phyloP scores from a whole-genome alignment of 2,888 invertebrate species.

The Endotricha flammealis region DNA sequence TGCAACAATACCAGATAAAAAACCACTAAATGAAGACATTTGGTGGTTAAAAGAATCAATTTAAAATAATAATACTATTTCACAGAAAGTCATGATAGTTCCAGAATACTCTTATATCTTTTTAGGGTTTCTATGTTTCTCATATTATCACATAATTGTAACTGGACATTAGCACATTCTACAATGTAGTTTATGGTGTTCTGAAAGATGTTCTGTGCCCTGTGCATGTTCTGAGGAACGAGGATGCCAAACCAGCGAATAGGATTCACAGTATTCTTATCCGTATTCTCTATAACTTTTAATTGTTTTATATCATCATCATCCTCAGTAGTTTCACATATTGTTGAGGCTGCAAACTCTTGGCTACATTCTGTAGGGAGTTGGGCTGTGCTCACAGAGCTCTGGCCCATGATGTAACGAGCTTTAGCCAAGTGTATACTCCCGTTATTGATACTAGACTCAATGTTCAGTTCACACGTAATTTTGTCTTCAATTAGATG shows the following conservation, averaged over 20 bases:
- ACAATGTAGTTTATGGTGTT: slow-evolving; percentile 82
- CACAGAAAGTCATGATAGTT: slow-evolving; percentile 13
- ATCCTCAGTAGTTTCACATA: slow-evolving; percentile 55
- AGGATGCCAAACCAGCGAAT: slow-evolving; percentile 92
- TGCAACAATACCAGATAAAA: too few species aligned
- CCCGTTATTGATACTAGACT: slow-evolving; percentile 83
- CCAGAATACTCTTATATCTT: slow-evolving; percentile 34
- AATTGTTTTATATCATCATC: slow-evolving; percentile 62
- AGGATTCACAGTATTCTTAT: slow-evolving; percentile 77
- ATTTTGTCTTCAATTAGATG: slow-evolving; percentile 87
- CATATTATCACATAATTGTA: slow-evolving; percentile 68
- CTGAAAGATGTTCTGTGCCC: slow-evolving; percentile 85
- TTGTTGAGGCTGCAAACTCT: slow-evolving; percentile 56
- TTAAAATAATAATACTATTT: neutral
- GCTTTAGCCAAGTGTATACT: slow-evolving; percentile 85
- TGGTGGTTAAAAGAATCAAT: too few species aligned
- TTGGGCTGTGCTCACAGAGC: slow-evolving; percentile 82
- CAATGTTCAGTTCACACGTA: slow-evolving; percentile 81
- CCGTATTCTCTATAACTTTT: slow-evolving; percentile 47
- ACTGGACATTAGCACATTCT: slow-evolving; percentile 84
- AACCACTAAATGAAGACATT: too few species aligned
- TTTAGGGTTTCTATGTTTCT: slow-evolving; percentile 45
- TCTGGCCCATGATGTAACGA: slow-evolving; percentile 88
- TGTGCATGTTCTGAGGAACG: slow-evolving; percentile 87
- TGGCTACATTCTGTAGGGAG: slow-evolving; percentile 82